Percentiles rank a stretch among this genome's conserved stretches.
Conservation (phyloP, 2,888 invertebrate species). For the Crocallis elinguaria region DNA sequence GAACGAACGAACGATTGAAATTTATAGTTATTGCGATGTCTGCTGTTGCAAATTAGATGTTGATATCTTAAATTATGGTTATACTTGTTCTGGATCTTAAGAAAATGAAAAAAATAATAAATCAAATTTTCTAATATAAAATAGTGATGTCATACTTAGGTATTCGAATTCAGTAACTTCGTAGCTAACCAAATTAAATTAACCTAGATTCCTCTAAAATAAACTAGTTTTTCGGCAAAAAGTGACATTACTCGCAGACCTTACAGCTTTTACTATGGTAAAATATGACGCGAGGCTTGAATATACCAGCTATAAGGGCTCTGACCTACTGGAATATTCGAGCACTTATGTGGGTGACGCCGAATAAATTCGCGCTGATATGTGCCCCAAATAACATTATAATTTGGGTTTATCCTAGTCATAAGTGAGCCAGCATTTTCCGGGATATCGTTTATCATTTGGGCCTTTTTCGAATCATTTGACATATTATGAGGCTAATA, state of each 20-base stretch:
- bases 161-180: no score
- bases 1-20: no score
- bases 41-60: no score
- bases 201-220: no score
- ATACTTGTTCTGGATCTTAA: no score
- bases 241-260: background rate
- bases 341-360: conserved; percentile 28
- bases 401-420: conserved; percentile 38
- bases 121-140: no score
- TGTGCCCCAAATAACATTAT: conserved; percentile 40
- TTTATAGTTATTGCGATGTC: no score
- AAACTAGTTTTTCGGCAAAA: background rate
- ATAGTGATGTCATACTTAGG: no score
- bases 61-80: no score
- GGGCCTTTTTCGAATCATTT: conserved; percentile 31
- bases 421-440: conserved; percentile 38
- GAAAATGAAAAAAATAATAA: no score
- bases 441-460: conserved; percentile 36
- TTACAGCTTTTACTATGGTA: conserved; percentile 3
- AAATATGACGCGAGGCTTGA: conserved; percentile 24
- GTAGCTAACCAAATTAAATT: no score
- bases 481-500: conserved; percentile 35
- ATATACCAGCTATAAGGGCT: conserved; percentile 23
- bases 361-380: conserved; percentile 28
- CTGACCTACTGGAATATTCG: conserved; percentile 34